Percentiles rank a stretch among this genome's conserved stretches.
These are phyloP conservation scores for Heterotilapia buettikoferi DNA, from an alignment of 2,113 vertebrate species.

Conservation along the genomic window DNA sequence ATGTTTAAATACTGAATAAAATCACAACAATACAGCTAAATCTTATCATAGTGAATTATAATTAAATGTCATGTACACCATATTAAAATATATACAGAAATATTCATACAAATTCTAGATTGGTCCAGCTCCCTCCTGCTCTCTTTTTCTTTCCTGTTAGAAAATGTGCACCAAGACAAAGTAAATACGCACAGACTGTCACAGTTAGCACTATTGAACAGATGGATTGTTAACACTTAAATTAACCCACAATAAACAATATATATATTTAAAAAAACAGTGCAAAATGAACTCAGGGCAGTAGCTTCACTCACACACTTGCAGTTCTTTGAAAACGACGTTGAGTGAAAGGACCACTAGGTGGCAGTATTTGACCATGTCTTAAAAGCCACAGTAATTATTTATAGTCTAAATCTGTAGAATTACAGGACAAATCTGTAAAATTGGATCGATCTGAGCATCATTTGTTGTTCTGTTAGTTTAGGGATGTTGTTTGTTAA, in stretches of 20 bases:
- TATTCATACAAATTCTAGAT: conserved; percentile 71
- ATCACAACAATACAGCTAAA: conserved; percentile 77
- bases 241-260: conserved; percentile 27
- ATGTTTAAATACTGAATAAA: conserved; percentile 76
- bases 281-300: background rate
- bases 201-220: conserved; percentile 39
- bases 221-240: conserved; percentile 24
- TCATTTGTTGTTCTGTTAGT: conserved; percentile 34
- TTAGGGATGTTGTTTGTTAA: conserved; percentile 44
- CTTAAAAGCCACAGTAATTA: conserved; percentile 1
- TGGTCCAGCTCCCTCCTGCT: conserved; percentile 44
- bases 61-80: conserved; percentile 76
- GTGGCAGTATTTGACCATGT: conserved; percentile 64
- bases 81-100: conserved; percentile 80
- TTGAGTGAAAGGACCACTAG: conserved; percentile 47
- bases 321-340: background rate
- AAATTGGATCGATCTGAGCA: conserved; percentile 40
- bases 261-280: background rate
- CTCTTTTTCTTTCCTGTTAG: conserved; percentile 63
- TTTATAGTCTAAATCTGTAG: conserved; percentile 1
- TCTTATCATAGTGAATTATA: conserved; percentile 72
- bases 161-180: conserved; percentile 53
- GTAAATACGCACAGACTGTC: conserved; percentile 48
- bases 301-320: background rate
- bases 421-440: conserved; percentile 40